These are phyloP conservation scores for Microchrysa polita DNA, from an alignment of 2,888 invertebrate genomes.

Conservation along the genomic window DNA sequence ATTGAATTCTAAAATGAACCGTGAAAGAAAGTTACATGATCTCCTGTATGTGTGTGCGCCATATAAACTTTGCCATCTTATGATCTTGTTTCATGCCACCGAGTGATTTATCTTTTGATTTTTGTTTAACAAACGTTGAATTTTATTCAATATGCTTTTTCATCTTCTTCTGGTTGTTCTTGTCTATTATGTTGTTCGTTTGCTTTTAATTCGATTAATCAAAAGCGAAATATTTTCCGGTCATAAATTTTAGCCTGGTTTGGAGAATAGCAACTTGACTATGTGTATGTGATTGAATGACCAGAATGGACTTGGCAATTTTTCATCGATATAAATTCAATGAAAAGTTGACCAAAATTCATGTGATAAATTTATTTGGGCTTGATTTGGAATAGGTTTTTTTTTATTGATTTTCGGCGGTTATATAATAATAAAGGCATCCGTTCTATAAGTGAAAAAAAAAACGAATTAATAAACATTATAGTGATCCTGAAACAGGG, in stretches of 20 bases:
- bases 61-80: neutral
- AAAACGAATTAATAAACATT: too few relatives aligned
- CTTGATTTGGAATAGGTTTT: too few relatives aligned
- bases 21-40: neutral
- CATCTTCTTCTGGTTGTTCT: neutral
- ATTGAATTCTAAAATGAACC: neutral
- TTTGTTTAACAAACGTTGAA: conserved; percentile 3
- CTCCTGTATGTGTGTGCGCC: too few relatives aligned
- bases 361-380: too few relatives aligned
- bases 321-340: too few relatives aligned
- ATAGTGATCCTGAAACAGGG: too few relatives aligned
- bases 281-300: too few relatives aligned
- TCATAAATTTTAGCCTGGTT: conserved; percentile 36
- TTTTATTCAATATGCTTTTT: conserved; percentile 8
- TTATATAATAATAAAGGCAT: too few relatives aligned
- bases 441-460: too few relatives aligned
- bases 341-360: too few relatives aligned
- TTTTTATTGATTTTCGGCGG: too few relatives aligned
- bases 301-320: too few relatives aligned
- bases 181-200: neutral
- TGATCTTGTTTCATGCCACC: conserved; percentile 17
- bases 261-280: neutral
- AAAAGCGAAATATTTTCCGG: conserved; percentile 21
- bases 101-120: conserved; percentile 33
- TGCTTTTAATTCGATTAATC: conserved; percentile 20